Base-by-base conservation (phyloP, 2,113 vertebrate genomes). In the Hylia prasina region DNA sequence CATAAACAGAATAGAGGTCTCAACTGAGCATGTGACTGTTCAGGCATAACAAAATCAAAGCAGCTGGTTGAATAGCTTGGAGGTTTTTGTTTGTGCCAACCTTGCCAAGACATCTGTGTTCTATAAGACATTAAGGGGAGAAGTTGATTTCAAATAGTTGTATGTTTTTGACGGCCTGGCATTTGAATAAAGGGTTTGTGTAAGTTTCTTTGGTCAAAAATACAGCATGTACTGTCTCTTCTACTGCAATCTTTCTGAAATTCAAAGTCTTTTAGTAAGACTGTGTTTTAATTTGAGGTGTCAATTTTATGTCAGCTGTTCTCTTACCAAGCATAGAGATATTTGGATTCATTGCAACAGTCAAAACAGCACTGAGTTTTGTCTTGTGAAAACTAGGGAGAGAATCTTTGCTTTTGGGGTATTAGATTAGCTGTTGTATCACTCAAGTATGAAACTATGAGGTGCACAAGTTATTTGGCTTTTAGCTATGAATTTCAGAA, bases 91-190 rank as follows among this genome's bases (percentile, higher is more conserved):
- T 90, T 65, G 50, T 91, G 79, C 83, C 84, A 95, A 65, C 87
- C 87, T 95, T 96, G 82, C 80, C 77, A 96, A 94, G 75, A 94
- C 92, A 85, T 93, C 91, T 96, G 88, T 85, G 77, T 69, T 94
- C 79, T 95, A n/a, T 95, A 78, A 72, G 84, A 93, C 82, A 50
- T 93, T 76, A 80, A 85, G 69, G 16, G 31, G 48, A 91, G 56
- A 94, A 68, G 40, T 14, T 82, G 50, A 33, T 91, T 93, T 91
- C 35, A 80, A 66, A 33, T 50, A 85, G 50, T 12, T 53, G n/a
- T 79, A 30, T 65, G 28, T 30, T 94, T 94, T 91, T 94, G 73
- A 54, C 47, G 87, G 39, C 20, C 39, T 94, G 73, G 35, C 42
- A 58, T 92, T 86, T 86, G 56, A 88, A 63, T 68, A 76, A 50